These are phyloP conservation scores for Cygnus atratus DNA, from an alignment of 2,113 vertebrate genomes.

Conservation along the genomic window DNA sequence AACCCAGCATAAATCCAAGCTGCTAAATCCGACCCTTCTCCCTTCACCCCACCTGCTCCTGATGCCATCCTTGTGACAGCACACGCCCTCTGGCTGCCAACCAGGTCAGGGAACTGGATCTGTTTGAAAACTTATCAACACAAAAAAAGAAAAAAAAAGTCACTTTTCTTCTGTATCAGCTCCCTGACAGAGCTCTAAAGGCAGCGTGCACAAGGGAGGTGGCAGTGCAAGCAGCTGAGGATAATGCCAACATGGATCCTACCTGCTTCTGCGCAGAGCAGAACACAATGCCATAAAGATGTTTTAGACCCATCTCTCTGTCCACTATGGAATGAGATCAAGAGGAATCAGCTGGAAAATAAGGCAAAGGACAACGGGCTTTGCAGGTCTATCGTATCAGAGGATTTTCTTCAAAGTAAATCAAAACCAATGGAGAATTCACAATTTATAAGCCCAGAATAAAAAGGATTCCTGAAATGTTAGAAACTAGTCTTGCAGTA, in stretches of 20 bases:
- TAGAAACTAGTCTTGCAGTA: neutral
- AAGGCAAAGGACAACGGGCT: neutral
- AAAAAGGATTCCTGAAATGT: neutral
- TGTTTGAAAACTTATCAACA: neutral
- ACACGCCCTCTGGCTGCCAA: neutral
- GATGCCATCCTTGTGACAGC: neutral
- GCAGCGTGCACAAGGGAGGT: neutral
- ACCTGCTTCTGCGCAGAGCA: neutral
- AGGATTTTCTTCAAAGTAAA: neutral
- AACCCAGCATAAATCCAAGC: neutral
- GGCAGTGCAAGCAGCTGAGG: neutral
- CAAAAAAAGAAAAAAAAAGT: neutral
- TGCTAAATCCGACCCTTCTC: neutral
- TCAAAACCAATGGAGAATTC: neutral
- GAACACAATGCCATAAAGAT: neutral
- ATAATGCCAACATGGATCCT: rapidly evolving
- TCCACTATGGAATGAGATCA: neutral
- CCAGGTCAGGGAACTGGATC: neutral
- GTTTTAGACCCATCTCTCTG: neutral
- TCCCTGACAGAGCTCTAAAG: neutral
- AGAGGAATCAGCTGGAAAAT: neutral
- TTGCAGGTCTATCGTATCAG: neutral
- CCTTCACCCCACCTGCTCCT: neutral
- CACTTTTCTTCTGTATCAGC: neutral
- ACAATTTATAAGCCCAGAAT: neutral